These are phyloP conservation scores for Zaprionus vittiger DNA, from an alignment of 1,140 invertebrate species.

Conservation along the genomic window DNA sequence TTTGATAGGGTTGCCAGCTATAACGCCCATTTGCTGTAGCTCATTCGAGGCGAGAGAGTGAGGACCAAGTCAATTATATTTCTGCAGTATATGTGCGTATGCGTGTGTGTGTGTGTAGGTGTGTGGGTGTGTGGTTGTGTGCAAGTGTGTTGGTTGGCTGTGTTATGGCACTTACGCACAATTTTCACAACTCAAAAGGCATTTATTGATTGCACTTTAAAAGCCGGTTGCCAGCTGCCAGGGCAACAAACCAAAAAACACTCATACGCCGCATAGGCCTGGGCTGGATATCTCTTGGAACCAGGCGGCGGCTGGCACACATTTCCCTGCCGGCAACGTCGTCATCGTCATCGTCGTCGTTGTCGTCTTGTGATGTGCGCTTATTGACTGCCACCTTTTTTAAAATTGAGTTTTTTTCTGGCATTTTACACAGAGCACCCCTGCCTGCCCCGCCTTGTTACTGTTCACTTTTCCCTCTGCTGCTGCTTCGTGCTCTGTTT, in stretches of 20 bases:
- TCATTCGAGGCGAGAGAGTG: constrained; percentile 3
- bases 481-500: constrained; percentile 16
- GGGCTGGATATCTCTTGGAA: constrained; percentile 5
- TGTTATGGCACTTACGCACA: constrained; percentile 77
- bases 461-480: not conserved
- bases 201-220: constrained; percentile 80
- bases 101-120: not conserved
- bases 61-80: constrained; percentile 32
- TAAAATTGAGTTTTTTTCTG: constrained; percentile 72
- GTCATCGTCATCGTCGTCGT: not conserved
- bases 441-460: not conserved
- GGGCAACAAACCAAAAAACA: constrained; percentile 55
- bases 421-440: constrained; percentile 27
- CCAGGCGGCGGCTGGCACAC: constrained; percentile 37
- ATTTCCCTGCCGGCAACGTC: constrained; percentile 22
- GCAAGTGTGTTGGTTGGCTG: constrained; percentile 33
- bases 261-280: constrained; percentile 69
- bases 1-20: constrained; percentile 8
- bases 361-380: constrained; percentile 41
- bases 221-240: constrained; percentile 42
- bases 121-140: not conserved
- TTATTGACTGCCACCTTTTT: constrained; percentile 70
- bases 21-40: constrained; percentile 70
- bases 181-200: constrained; percentile 76
- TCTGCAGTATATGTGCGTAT: not conserved